Conservation (phyloP, 2,113 vertebrate genomes). For the Gobio gobio region DNA sequence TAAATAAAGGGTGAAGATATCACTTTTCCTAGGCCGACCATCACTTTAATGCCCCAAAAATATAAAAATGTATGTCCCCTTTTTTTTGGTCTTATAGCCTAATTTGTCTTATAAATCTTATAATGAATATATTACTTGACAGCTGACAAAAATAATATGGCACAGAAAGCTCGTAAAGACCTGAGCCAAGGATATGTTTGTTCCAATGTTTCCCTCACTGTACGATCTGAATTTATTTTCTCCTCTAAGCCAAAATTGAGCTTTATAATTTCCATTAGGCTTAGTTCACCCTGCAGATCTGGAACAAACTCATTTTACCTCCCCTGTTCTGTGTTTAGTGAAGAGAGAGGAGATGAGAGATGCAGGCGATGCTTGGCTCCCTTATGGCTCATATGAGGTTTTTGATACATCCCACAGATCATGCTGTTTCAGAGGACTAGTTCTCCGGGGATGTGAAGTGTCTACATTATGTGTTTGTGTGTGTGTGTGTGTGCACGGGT, state of each 20-base stretch:
- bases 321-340: constrained; percentile 20
- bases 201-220: constrained; percentile 1
- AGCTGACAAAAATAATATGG: background rate
- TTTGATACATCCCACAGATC: constrained; percentile 20
- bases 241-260: constrained; percentile 9
- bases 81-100: too few relatives aligned
- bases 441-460: background rate
- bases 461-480: background rate
- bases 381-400: background rate
- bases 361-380: background rate
- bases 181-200: background rate
- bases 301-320: background rate
- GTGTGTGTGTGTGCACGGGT: background rate
- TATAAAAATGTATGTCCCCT: too few relatives aligned
- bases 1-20: too few relatives aligned
- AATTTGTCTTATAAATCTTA: background rate
- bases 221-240: constrained; percentile 11
- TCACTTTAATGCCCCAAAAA: too few relatives aligned
- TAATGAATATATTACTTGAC: background rate
- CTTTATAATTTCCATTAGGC: constrained; percentile 38
- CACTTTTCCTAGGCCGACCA: too few relatives aligned
- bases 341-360: constrained; percentile 10
- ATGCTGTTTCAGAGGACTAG: constrained; percentile 8
- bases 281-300: constrained; percentile 14
- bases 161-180: background rate